Conservation (phyloP, 2,113 vertebrate species). For the Myiozetetes cayanensis region DNA sequence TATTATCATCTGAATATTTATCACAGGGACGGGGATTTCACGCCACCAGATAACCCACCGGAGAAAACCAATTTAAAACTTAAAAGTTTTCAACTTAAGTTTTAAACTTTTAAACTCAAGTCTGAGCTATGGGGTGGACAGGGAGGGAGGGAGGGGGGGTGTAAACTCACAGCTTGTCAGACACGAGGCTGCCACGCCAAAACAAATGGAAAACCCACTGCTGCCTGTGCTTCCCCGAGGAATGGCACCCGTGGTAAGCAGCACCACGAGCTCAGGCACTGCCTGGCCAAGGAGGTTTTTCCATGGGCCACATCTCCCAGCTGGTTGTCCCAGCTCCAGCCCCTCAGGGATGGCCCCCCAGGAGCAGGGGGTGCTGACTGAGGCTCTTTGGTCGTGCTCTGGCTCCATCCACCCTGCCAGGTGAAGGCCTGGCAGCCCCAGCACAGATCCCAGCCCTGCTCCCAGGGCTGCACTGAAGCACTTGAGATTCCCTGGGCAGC, state of each 20-base stretch:
- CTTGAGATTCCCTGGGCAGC: not conserved
- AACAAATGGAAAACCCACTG: not conserved
- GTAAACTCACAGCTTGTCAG: not conserved
- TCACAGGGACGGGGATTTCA: slow-evolving; percentile 45
- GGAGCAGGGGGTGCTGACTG: not conserved
- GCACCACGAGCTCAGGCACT: not conserved
- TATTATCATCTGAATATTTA: slow-evolving; percentile 68
- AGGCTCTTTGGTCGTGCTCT: slow-evolving; percentile 73
- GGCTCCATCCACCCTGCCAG: too few species aligned
- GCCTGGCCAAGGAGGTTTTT: not conserved
- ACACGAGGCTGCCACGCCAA: not conserved
- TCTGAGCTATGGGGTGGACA: not conserved
- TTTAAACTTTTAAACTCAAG: not conserved
- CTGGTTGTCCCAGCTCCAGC: not conserved
- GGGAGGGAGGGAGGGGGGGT: not conserved
- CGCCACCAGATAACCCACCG: not conserved
- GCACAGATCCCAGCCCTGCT: not conserved
- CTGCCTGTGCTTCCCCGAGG: not conserved
- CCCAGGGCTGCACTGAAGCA: not conserved
- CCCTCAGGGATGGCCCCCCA: not conserved
- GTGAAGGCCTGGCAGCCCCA: not conserved
- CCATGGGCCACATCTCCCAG: not conserved
- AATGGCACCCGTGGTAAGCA: not conserved
- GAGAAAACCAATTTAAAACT: not conserved
- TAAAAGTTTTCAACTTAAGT: too few species aligned